Base-by-base conservation (phyloP, 2,888 invertebrate genomes). In the Standfussiana lucernea region DNA sequence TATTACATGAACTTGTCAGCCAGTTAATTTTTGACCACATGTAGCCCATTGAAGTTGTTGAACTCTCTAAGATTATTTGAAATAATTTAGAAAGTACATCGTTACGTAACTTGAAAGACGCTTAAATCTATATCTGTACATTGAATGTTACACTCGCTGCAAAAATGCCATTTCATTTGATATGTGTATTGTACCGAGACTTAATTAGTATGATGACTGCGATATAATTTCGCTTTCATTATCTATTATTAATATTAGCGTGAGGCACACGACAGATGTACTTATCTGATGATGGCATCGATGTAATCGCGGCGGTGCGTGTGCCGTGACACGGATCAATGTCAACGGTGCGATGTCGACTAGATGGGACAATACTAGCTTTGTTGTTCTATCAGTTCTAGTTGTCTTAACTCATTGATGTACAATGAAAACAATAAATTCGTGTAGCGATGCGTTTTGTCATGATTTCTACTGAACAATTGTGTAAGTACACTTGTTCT, bases 21-120 rank as follows among this genome's bases (percentile, higher is more conserved):
- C 56, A 69, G 77, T 84, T 75, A 75, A 81, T 74, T 86, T 79
- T 78, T 78, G 56, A 71, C 77, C 79, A 68, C 71, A 75, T 59
- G 79, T 68, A 37, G 37, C 13, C 32, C 42, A 72, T 82, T 67
- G 65, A 75, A 78, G 24, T 76, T 62, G 32, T 76, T 56, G 11
- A 70, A 61, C 80, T 80, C 77, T 85, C 65, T 74, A 73, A 74
- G 69, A 83, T 83, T 53, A 86, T 77, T 85, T 75, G 40, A 66
- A 79, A 69, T 78, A 28, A 84, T 81, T 83, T 87, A 88, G 87
- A 87, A 88, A 87, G 87, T 88, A 76, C 73, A 70, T 62, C 62
- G 72, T 88, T 85, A 47, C 77, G 56, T 77, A 87, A 88, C 45
- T 56, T 45, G 42, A 37, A 53, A 81, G 71, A 86, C 68, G 70